phyloP scores from a whole-genome alignment of 1,140 invertebrate species.

The Zaprionus tsacasi region DNA sequence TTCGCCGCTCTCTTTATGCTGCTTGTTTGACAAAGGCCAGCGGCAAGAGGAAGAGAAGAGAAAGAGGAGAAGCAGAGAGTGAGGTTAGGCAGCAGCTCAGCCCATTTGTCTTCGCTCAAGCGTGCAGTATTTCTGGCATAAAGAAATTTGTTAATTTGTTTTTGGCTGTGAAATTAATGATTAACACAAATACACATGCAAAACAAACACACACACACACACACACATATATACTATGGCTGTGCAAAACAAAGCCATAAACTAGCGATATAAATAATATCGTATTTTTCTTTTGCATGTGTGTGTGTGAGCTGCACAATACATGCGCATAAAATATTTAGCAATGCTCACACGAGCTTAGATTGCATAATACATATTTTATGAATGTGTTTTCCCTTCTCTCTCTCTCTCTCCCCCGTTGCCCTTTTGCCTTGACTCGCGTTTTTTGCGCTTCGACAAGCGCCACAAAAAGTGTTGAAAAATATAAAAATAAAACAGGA shows the following conservation, averaged over 20 bases:
- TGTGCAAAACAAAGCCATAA: constrained; percentile 69
- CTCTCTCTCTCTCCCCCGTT: constrained; percentile 9
- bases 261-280: constrained; percentile 60
- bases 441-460: constrained; percentile 15
- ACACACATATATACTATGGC: constrained; percentile 18
- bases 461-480: constrained; percentile 70
- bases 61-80: neutral
- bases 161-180: constrained; percentile 68
- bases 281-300: constrained; percentile 35
- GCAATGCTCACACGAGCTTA: constrained; percentile 83
- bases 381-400: constrained; percentile 68
- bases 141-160: constrained; percentile 76
- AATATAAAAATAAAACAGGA: constrained; percentile 71
- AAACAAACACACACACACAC: constrained; percentile 25
- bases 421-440: neutral
- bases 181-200: constrained; percentile 29
- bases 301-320: constrained; percentile 52
- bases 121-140: constrained; percentile 76
- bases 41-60: neutral
- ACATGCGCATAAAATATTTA: constrained; percentile 81
- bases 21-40: too few relatives aligned
- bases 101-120: constrained; percentile 78
- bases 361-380: constrained; percentile 84
- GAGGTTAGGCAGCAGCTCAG: constrained; percentile 33
- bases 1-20: neutral